Evolutionary conservation across 1,140 invertebrate species (phyloP).

Genomic region (Megalopta genalis): DNA sequence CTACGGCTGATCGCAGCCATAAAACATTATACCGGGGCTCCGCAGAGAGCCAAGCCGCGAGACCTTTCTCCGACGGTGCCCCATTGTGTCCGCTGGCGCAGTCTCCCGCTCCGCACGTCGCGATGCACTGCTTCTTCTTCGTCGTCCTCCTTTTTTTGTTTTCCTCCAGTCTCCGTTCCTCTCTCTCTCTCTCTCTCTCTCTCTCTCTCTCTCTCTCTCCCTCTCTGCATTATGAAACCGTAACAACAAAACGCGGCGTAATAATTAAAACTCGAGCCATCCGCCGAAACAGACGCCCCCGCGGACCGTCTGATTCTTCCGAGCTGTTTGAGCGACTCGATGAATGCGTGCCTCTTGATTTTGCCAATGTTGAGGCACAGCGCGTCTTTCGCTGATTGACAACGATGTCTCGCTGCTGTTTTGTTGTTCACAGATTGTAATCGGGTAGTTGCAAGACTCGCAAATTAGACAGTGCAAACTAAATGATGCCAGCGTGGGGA

Average conservation of each 20-base stretch:
- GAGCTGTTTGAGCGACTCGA: neutral
- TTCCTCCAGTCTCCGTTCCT: slow-evolving; percentile 32
- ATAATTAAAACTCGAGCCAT: slow-evolving; percentile 35
- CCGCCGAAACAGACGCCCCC: slow-evolving; percentile 7
- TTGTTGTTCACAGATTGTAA: too few relatives aligned
- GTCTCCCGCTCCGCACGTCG: neutral
- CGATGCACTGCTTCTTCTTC: neutral
- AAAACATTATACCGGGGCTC: slow-evolving; percentile 78
- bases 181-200: slow-evolving; percentile 31
- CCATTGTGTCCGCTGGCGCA: slow-evolving; percentile 54
- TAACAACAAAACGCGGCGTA: slow-evolving; percentile 31
- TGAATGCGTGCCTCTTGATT: neutral
- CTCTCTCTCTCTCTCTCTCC: neutral
- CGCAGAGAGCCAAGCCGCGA: slow-evolving; percentile 44
- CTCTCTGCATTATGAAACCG: too few relatives aligned
- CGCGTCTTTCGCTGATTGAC: too few relatives aligned
- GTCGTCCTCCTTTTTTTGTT: slow-evolving; percentile 21
- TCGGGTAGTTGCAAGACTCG: too few relatives aligned
- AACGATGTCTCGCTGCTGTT: too few relatives aligned
- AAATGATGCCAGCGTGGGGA: too few relatives aligned
- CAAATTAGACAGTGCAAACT: too few relatives aligned
- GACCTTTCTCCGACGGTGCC: slow-evolving; percentile 32
- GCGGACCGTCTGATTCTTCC: neutral
- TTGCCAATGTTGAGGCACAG: too few relatives aligned
- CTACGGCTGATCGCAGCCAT: slow-evolving; percentile 79